Percentiles rank a stretch among this genome's conserved stretches.
These are phyloP conservation scores for Zapus hudsonius DNA, from an alignment of 2,113 vertebrate species.

Conservation along the genomic window DNA sequence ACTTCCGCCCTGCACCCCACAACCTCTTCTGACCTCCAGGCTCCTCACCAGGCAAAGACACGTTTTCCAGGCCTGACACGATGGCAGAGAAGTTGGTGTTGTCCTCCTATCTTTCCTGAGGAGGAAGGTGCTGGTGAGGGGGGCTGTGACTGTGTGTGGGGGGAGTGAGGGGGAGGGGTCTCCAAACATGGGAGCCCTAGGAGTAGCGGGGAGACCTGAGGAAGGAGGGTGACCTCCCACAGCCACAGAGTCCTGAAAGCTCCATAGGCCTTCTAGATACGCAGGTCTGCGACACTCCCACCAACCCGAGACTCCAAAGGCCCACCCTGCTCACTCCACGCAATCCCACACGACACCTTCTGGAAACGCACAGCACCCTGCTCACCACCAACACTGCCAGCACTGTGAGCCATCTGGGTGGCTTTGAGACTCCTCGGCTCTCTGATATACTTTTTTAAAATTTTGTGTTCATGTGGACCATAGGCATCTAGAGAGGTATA, in stretches of 20 bases:
- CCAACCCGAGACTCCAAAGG: not conserved
- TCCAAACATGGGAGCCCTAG: not conserved
- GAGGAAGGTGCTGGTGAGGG: not conserved
- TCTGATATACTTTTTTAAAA: no score
- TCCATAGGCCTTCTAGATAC: not conserved
- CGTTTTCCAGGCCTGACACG: slow-evolving; percentile 84
- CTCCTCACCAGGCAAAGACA: slow-evolving; percentile 85
- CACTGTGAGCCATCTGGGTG: slow-evolving; percentile 88
- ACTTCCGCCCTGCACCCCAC: accelerated
- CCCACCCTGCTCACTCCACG: not conserved
- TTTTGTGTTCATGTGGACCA: slow-evolving; percentile 89
- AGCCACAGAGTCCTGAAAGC: not conserved
- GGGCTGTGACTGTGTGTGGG: not conserved
- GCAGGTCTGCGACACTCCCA: not conserved
- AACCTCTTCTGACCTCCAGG: accelerated
- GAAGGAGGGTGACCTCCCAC: no score
- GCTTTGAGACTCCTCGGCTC: slow-evolving; percentile 81
- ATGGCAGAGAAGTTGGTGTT: slow-evolving; percentile 89
- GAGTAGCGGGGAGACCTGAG: not conserved
- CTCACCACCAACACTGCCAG: slow-evolving; percentile 89
- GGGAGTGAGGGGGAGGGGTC: not conserved
- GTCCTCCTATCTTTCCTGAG: slow-evolving; percentile 82
- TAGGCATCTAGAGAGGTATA: slow-evolving; percentile 86
- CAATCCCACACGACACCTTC: not conserved
- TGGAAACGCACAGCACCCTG: not conserved